Evolutionary conservation across 2,113 vertebrate genomes (phyloP).

Genomic region (Gobiocypris rarus): DNA sequence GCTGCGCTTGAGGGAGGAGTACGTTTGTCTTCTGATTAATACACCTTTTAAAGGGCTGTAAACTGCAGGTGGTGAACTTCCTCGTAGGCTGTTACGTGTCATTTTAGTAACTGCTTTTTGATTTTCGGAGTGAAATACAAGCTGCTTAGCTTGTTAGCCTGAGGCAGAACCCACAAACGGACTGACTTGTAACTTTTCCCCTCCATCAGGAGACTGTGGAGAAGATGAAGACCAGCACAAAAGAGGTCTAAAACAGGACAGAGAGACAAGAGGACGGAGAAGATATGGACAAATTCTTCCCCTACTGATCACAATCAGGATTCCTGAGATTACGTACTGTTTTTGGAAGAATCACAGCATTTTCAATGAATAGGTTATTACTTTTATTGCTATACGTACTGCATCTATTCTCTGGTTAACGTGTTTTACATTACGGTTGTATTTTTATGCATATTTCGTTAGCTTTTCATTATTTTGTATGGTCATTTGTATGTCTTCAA

Average conservation of each 20-base stretch:
- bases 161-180: not conserved
- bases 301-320: slow-evolving; percentile 45
- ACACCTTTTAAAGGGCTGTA: not conserved
- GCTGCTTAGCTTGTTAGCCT: not conserved
- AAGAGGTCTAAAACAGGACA: slow-evolving; percentile 83
- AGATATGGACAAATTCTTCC: slow-evolving; percentile 39
- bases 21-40: not conserved
- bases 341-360: slow-evolving; percentile 56
- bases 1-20: not conserved
- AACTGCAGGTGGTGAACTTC: not conserved
- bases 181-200: slow-evolving; percentile 12
- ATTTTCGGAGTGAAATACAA: not conserved
- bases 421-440: slow-evolving; percentile 68
- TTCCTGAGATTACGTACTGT: slow-evolving; percentile 54
- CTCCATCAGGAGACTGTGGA: slow-evolving; percentile 87
- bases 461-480: slow-evolving; percentile 64
- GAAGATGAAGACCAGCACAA: slow-evolving; percentile 89
- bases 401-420: slow-evolving; percentile 62
- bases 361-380: slow-evolving; percentile 49
- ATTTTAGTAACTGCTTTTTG: not conserved
- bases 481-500: slow-evolving; percentile 67
- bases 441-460: slow-evolving; percentile 55
- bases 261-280: slow-evolving; percentile 52
- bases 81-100: not conserved
- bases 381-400: slow-evolving; percentile 60